Conservation (phyloP, 1,140 invertebrate genomes). For the Oedothorax gibbosus region DNA sequence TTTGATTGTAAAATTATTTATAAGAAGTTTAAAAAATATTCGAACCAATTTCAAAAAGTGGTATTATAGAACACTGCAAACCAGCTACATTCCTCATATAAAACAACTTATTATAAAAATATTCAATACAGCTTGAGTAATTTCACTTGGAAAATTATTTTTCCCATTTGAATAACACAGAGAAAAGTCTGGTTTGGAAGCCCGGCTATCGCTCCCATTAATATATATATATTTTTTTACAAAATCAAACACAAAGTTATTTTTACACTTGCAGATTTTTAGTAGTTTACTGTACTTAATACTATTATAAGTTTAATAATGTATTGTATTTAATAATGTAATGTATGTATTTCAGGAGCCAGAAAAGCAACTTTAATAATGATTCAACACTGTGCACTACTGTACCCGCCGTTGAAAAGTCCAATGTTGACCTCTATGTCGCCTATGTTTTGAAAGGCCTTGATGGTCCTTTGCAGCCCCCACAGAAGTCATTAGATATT, state of each 20-base stretch:
- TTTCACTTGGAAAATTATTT: too few relatives aligned
- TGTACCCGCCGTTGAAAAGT: slow-evolving; percentile 75
- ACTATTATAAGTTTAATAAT: slow-evolving; percentile 47
- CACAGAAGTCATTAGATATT: slow-evolving; percentile 22
- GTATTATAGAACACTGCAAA: too few relatives aligned
- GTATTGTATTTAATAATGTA: slow-evolving; percentile 66
- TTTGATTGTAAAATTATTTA: too few relatives aligned
- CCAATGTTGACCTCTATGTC: slow-evolving; percentile 76
- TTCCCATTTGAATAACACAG: neutral
- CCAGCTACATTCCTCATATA: too few relatives aligned
- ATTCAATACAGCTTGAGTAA: too few relatives aligned
- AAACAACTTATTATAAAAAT: too few relatives aligned
- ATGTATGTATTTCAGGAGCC: slow-evolving; percentile 71
- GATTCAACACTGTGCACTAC: slow-evolving; percentile 71
- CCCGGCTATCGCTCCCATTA: neutral
- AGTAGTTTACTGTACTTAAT: slow-evolving; percentile 58
- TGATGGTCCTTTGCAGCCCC: slow-evolving; percentile 69
- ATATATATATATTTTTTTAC: too few relatives aligned
- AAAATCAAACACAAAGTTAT: neutral
- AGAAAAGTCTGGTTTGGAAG: neutral
- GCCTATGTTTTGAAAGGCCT: slow-evolving; percentile 73
- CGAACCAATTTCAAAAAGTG: too few relatives aligned
- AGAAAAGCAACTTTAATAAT: slow-evolving; percentile 70
- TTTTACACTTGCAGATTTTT: neutral
- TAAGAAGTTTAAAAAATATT: too few relatives aligned